These are phyloP conservation scores for Zaprionus taronus DNA, from an alignment of 1,140 invertebrate genomes.

Conservation along the genomic window DNA sequence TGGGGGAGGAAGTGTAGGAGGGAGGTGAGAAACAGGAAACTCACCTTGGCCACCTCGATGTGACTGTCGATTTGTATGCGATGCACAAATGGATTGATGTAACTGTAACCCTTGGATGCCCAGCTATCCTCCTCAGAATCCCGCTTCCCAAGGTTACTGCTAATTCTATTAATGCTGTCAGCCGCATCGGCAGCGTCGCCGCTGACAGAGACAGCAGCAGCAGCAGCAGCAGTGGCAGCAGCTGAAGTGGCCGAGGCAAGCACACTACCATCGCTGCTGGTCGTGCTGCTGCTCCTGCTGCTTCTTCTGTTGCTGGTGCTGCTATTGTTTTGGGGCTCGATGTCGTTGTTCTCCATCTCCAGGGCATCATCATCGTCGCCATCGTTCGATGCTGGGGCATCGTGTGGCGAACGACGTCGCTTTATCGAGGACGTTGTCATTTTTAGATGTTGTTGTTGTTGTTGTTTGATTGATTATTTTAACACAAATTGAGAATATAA, in stretches of 20 bases:
- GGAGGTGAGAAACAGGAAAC: conserved; percentile 55
- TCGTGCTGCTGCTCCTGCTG: conserved; percentile 3
- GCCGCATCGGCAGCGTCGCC: background rate
- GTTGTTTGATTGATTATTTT: background rate
- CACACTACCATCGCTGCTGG: conserved; percentile 35
- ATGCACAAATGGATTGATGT: conserved; percentile 93
- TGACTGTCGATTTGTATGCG: conserved; percentile 92
- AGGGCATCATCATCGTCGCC: conserved; percentile 27
- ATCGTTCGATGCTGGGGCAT: conserved; percentile 34
- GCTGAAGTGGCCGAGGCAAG: conserved; percentile 39
- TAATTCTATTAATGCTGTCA: conserved; percentile 4
- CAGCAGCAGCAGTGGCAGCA: too few species aligned
- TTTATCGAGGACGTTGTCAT: conserved; percentile 72
- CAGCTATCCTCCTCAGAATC: conserved; percentile 80
- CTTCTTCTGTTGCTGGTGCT: conserved; percentile 8
- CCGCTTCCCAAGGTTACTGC: conserved; percentile 50
- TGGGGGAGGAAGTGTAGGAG: too few species aligned
- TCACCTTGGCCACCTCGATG: conserved; percentile 94
- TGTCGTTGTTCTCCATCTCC: conserved; percentile 35
- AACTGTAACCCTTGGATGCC: conserved; percentile 85
- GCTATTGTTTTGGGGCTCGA: conserved; percentile 1
- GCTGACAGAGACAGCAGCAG: background rate
- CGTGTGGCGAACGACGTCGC: conserved; percentile 44
- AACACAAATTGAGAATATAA: background rate
- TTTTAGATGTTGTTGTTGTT: conserved; percentile 9